Base-by-base conservation (phyloP, 2,797 vertebrate species). In the Scleropages formosus region DNA sequence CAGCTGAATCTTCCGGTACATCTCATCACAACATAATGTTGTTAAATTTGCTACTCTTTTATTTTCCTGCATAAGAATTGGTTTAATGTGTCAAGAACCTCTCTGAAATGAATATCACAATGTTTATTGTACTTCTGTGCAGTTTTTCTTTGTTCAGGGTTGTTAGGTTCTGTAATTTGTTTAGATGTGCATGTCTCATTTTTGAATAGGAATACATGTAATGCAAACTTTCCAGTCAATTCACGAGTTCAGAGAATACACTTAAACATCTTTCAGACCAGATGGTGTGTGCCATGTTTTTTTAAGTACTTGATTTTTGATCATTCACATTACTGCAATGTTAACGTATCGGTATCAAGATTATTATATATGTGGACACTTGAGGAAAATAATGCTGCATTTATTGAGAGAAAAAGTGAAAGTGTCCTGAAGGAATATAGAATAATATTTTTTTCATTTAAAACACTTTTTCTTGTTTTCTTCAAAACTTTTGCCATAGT, bases 241-340 rank as follows among this genome's bases (percentile, higher is more conserved):
- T 39, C 31, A 39, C 31, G 39, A 39, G 31, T 39, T 39, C 31
- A 39, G 31, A 39, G 31, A 39, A 39, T 39, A 6, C 31, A 39
- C 6, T 2, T 39, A 39, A 39, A 39, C 2, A 39, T 39, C n/a
- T n/a, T n/a, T n/a, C 31, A 6, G 39, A 39, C 2, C 31, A 39
- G 31, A 39, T 39, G 31, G 26, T 24, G 49, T 22, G 53, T 24
- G 26, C 26, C 56, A 56, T 56, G 31, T 58, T 71, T 58, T 9
- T 46, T 72, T 72, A 70, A 59, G 59, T 20, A 16, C 71, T 60
- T 72, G 49, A 59, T 69, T 20, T 72, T 72, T 39, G 72, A 16
- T 24, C 69, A 49, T 20, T 27, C 58, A 16, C 15, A 26, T 56
- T 72, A 53, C 72, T 72, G 4, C 10, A 24, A 26, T 58, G 72